Base-by-base conservation (phyloP, 1,140 invertebrate genomes). In the Apis dorsata region DNA sequence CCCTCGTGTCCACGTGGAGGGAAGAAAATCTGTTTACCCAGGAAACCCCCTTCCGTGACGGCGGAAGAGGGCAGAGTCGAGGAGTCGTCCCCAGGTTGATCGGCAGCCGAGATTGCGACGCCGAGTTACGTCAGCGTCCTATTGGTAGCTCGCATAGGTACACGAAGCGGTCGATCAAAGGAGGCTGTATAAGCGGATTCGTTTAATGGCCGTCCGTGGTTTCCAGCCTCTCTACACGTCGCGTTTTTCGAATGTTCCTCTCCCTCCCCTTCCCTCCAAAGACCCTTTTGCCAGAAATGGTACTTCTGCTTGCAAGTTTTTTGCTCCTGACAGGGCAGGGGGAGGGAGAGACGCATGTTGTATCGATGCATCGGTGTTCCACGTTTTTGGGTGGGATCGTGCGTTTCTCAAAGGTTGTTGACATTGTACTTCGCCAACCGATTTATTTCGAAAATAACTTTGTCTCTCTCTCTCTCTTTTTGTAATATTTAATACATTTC, bases 101-200 rank as follows among this genome's bases (percentile, higher is more conserved):
- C 90, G 90, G 75, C 85, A 86, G 85, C 87, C 79, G 69, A 92
- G 92, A 92, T 93, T 92, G 89, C 88, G 75, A 72, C 15, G 15
- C 62, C 75, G 82, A 90, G 90, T 93, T 92, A 92, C 91, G 92
- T 92, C 90, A 93, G 91, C 72, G 86, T 92, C 89, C 92, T 92
- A 93, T 91, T 91, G 91, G 87, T 89, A 86, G 34, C 85, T 87
- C 85, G 86, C 88, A 89, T 87, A 88, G 85, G 72, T 75, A 75
- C n/a, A 66, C 73, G 63, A 28, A 90, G 90, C 88, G 89, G 87
- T 87, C 90, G 91, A 92, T 92, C 90, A 92, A 93, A 93, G 90
- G 89, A 84, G 71, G 70, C 81, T 84, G 83, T 77, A 44, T 44
- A 44, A 44, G 85, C 84, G 85, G 89, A 88, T 88, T 90, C 88